Conservation (phyloP, 1,140 invertebrate genomes). For the Episyrphus balteatus region DNA sequence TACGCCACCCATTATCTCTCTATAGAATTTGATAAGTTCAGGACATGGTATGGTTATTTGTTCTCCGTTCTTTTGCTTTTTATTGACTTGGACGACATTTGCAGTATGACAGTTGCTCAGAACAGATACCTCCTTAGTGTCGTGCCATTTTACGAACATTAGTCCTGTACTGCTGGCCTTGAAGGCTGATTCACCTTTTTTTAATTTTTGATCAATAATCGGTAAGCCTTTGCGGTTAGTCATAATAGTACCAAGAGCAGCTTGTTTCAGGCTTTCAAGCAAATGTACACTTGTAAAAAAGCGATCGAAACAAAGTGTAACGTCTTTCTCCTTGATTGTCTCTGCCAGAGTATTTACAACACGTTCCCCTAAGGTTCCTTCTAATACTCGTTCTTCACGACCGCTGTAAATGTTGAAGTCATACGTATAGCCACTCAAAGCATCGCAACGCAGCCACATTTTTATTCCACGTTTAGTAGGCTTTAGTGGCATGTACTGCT, state of each 20-base stretch:
- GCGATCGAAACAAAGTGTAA: too few species aligned
- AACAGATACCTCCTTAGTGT: conserved; percentile 13
- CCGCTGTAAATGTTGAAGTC: too few species aligned
- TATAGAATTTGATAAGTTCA: conserved; percentile 16
- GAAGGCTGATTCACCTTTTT: conserved; percentile 3
- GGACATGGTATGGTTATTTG: conserved; percentile 7
- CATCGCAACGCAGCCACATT: conserved; percentile 12
- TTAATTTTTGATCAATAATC: conserved; percentile 6
- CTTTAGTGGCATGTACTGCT: conserved; percentile 32
- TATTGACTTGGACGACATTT: conserved; percentile 5
- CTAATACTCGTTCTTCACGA: too few species aligned
- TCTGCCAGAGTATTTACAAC: too few species aligned
- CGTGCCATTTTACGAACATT: conserved; percentile 13
- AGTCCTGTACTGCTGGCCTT: too few species aligned
- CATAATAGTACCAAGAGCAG: too few species aligned
- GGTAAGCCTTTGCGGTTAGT: too few species aligned
- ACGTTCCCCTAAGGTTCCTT: too few species aligned
- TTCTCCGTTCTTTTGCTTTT: conserved; percentile 11
- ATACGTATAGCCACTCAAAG: too few species aligned
- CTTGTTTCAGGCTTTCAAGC: too few species aligned
- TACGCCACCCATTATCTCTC: conserved; percentile 20
- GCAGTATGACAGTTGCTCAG: conserved; percentile 14
- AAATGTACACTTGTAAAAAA: too few species aligned
- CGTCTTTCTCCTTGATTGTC: too few species aligned
- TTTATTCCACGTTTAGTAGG: conserved; percentile 33